Evolutionary conservation across 2,797 vertebrate genomes (phyloP).

Genomic region (Chelon auratus): DNA sequence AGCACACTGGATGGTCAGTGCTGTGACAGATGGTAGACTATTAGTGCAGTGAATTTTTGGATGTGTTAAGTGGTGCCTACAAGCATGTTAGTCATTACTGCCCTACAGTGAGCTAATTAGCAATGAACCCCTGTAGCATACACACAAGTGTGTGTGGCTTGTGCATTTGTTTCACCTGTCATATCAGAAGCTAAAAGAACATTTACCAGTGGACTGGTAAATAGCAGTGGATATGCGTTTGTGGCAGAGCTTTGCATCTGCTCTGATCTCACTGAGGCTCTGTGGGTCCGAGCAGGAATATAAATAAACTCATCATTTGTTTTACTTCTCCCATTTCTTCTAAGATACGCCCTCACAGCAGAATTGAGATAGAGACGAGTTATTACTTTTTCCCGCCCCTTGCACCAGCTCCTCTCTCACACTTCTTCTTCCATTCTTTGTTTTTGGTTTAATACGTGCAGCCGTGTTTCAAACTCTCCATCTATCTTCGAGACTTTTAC

Average conservation of each 20-base stretch:
- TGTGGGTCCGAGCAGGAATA: constrained; percentile 3
- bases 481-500: constrained; percentile 44
- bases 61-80: constrained; percentile 55
- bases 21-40: constrained; percentile 51
- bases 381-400: constrained; percentile 27
- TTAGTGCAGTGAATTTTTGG: constrained; percentile 43
- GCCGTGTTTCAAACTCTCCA: constrained; percentile 2
- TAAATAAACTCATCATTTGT: constrained; percentile 33
- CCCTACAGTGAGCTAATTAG: constrained; percentile 58
- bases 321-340: constrained; percentile 16
- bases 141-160: constrained; percentile 2
- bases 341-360: constrained; percentile 20
- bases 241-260: constrained; percentile 24
- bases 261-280: neutral
- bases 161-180: constrained; percentile 34
- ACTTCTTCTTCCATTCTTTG: constrained; percentile 16
- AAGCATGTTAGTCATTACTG: constrained; percentile 55
- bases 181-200: constrained; percentile 36
- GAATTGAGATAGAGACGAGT: constrained; percentile 33
- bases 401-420: constrained; percentile 11
- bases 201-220: neutral
- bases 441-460: constrained; percentile 40
- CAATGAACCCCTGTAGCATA: constrained; percentile 36
- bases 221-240: constrained; percentile 1
- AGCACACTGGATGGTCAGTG: constrained; percentile 24